Evolutionary conservation across 1,140 invertebrate genomes (phyloP).

Genomic region (Leptonema lineaticorne): DNA sequence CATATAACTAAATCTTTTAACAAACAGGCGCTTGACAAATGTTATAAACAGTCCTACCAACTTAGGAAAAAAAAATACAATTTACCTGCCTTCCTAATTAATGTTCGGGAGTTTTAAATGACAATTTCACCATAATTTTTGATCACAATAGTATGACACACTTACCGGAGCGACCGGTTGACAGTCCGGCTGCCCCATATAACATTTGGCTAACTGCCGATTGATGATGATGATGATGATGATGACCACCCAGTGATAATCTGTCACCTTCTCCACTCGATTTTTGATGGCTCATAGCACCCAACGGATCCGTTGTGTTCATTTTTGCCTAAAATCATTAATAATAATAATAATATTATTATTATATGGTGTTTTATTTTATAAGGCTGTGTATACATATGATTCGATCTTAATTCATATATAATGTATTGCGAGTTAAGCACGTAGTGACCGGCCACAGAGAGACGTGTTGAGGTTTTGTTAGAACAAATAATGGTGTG

Average conservation of each 20-base stretch:
- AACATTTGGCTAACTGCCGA: conserved; percentile 57
- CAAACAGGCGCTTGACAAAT: no score
- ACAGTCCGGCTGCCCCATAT: conserved; percentile 51
- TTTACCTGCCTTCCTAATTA: no score
- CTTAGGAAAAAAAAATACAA: no score
- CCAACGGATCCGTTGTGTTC: conserved; percentile 55
- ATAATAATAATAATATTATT: not conserved
- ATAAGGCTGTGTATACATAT: not conserved
- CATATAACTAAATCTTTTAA: no score
- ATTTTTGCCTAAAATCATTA: conserved; percentile 58
- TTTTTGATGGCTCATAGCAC: conserved; percentile 50
- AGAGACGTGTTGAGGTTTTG: conserved; percentile 30
- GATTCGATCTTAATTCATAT: conserved; percentile 18
- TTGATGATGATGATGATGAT: conserved; percentile 46
- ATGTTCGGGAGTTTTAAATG: no score
- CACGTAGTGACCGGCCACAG: conserved; percentile 31
- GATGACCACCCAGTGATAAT: conserved; percentile 42
- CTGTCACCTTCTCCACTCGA: conserved; percentile 46
- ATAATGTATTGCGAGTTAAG: conserved; percentile 20
- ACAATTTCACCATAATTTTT: no score
- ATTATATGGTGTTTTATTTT: not conserved
- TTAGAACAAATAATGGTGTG: conserved; percentile 26
- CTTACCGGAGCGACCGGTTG: conserved; percentile 54
- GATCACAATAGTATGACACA: no score
- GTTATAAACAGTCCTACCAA: no score